phyloP scores from a whole-genome alignment of 2,797 vertebrate genomes.

The Sparus aurata region DNA sequence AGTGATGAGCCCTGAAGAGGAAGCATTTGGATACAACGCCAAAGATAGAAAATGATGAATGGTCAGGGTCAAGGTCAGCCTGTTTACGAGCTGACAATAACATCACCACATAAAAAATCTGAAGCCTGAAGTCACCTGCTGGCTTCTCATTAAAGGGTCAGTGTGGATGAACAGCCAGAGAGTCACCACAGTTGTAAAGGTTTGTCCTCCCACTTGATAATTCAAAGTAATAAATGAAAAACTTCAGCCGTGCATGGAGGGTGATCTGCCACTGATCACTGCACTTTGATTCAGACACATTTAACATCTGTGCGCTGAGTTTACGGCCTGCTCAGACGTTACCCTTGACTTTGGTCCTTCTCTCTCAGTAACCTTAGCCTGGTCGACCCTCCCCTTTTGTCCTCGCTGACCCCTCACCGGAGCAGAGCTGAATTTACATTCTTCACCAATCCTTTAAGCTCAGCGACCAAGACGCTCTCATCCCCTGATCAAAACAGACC shows the following conservation, averaged over 20 bases:
- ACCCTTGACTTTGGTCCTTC: conserved; percentile 68
- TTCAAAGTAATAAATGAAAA: neutral
- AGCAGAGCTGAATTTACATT: conserved; percentile 82
- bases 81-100: no score
- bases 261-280: neutral
- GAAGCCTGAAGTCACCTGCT: neutral
- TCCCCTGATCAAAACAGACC: conserved; percentile 84
- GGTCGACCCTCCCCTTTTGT: conserved; percentile 44
- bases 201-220: neutral
- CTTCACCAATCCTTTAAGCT: conserved; percentile 86
- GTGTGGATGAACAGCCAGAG: no score
- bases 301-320: neutral
- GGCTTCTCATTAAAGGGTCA: neutral
- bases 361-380: conserved; percentile 50
- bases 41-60: no score
- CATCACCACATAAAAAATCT: neutral
- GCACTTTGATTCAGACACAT: neutral
- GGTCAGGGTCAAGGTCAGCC: no score
- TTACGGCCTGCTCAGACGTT: conserved; percentile 20
- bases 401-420: conserved; percentile 52
- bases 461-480: conserved; percentile 68
- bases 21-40: no score
- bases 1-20: no score
- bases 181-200: fast-evolving
- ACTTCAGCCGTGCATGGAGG: neutral